phyloP scores from a whole-genome alignment of 2,797 vertebrate species.

The Catamblyrhynchus diadema region DNA sequence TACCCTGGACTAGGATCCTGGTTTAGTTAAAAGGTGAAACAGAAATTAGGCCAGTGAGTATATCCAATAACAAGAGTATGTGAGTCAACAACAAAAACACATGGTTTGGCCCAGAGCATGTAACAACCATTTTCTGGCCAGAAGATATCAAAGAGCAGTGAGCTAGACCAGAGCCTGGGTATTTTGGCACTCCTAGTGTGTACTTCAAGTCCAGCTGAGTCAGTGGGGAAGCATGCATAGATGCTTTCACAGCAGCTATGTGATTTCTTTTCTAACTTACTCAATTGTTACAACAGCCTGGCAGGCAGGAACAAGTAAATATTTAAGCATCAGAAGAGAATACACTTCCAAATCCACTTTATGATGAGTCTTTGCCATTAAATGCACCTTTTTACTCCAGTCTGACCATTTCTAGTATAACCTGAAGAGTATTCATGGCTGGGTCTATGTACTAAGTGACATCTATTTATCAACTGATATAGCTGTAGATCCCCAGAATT shows the following conservation, averaged over 20 bases:
- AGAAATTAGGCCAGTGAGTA: not conserved
- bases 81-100: constrained; percentile 9
- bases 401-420: not conserved
- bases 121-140: constrained; percentile 17
- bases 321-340: not conserved
- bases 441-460: not conserved
- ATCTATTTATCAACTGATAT: not conserved
- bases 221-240: constrained; percentile 16
- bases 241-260: constrained; percentile 31
- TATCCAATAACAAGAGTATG: not conserved
- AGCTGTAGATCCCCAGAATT: not conserved
- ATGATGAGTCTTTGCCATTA: not conserved
- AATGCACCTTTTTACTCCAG: not conserved
- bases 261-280: not conserved
- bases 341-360: not conserved
- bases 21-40: not conserved
- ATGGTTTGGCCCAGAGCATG: not conserved
- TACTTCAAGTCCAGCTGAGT: constrained; percentile 4
- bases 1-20: not conserved
- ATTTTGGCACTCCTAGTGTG: not conserved
- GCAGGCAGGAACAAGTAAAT: not conserved
- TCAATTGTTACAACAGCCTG: not conserved
- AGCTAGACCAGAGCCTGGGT: not conserved
- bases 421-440: not conserved
- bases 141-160: constrained; percentile 13